A percentile compares a stretch with the other conserved stretches of the same genome.
These are phyloP conservation scores for Cavia porcellus DNA, from an alignment of 2,113 vertebrate genomes.

Conservation along the genomic window DNA sequence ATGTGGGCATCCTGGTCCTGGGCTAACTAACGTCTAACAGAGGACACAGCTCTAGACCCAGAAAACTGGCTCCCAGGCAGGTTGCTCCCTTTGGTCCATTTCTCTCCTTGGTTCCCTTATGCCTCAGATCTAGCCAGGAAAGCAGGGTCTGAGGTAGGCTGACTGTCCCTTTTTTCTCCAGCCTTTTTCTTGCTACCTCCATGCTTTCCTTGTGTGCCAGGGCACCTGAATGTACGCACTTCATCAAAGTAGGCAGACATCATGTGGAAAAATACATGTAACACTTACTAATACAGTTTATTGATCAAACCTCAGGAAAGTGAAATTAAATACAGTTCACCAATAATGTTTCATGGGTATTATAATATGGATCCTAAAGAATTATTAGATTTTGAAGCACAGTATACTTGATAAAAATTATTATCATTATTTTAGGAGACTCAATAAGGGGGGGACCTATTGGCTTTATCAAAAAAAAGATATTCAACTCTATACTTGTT, in stretches of 20 bases:
- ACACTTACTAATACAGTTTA: neutral
- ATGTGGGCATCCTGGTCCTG: neutral
- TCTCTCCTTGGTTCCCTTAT: neutral
- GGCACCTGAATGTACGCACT: neutral
- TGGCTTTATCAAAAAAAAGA: conserved; percentile 1
- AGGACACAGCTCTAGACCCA: neutral
- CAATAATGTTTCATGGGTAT: neutral
- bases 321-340: neutral
- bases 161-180: neutral
- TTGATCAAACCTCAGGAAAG: neutral
- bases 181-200: neutral
- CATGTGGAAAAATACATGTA: neutral
- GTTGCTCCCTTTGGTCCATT: neutral
- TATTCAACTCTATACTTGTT: conserved; percentile 41
- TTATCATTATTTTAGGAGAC: conserved; percentile 33
- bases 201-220: neutral
- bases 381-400: neutral
- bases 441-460: neutral
- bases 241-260: neutral
- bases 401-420: neutral
- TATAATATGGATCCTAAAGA: conserved; percentile 12
- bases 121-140: neutral
- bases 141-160: neutral
- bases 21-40: neutral
- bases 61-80: neutral